Conservation (phyloP, 2,113 vertebrate species). For the Cathartes aura region DNA sequence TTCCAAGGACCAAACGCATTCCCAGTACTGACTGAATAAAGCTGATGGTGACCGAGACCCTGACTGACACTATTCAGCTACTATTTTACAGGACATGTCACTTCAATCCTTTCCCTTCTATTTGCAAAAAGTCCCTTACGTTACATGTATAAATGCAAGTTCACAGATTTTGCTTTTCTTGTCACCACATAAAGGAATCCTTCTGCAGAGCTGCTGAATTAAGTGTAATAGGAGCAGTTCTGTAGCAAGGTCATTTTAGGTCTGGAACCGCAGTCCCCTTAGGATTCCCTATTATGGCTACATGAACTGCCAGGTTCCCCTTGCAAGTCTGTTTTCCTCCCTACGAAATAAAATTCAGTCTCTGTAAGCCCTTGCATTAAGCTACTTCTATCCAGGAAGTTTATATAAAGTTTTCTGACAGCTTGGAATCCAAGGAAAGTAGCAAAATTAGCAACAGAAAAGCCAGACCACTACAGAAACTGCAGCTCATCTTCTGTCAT, state of each 20-base stretch:
- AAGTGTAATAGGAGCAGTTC: not conserved
- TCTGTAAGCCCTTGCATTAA: constrained; percentile 43
- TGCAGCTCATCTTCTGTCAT: not conserved
- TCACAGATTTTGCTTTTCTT: constrained; percentile 49
- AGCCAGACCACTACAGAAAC: not conserved
- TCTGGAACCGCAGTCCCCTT: not conserved
- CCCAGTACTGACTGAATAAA: not conserved
- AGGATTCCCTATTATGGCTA: constrained; percentile 41
- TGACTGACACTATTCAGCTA: not conserved
- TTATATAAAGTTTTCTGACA: constrained; percentile 21
- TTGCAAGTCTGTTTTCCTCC: not conserved
- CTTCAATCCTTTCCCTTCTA: not conserved
- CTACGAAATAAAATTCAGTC: constrained; percentile 40
- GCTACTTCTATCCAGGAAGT: constrained; percentile 33
- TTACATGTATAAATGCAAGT: not conserved
- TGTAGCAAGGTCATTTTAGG: constrained; percentile 31
- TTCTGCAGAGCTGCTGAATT: constrained; percentile 35
- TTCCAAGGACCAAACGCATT: not conserved
- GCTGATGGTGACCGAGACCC: not conserved
- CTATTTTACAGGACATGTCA: not conserved
- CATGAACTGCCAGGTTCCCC: not conserved
- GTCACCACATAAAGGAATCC: constrained; percentile 21
- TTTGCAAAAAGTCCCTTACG: not conserved
- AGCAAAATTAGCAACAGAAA: constrained; percentile 16
- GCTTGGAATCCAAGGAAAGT: not conserved